These are phyloP conservation scores for Pseudolaguvia tuberculata DNA, from an alignment of 2,113 vertebrate species.

Conservation along the genomic window DNA sequence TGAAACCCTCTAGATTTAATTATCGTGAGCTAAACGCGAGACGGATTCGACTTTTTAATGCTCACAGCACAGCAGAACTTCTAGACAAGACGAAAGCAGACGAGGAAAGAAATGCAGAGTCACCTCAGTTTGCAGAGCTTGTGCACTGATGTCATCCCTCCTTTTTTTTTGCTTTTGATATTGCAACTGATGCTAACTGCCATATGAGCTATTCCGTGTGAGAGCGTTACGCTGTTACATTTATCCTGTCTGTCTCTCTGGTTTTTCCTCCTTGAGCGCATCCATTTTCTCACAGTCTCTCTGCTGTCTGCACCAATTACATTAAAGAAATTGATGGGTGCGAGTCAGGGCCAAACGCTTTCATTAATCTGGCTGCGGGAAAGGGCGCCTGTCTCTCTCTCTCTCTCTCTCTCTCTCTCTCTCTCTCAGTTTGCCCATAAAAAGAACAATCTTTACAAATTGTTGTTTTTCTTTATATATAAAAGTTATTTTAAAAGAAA, in stretches of 20 bases:
- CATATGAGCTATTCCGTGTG: background rate
- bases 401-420: background rate
- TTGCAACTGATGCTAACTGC: background rate
- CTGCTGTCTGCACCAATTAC: slow-evolving; percentile 45
- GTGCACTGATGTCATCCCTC: slow-evolving; percentile 2
- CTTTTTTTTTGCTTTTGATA: background rate
- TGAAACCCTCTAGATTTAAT: slow-evolving; percentile 20
- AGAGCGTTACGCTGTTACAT: slow-evolving; percentile 1
- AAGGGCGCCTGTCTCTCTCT: slow-evolving; percentile 36
- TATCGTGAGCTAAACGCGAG: slow-evolving; percentile 17
- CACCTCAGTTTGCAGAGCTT: slow-evolving; percentile 20
- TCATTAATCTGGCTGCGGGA: slow-evolving; percentile 47
- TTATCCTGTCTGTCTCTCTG: background rate
- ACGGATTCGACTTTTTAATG: slow-evolving; percentile 38
- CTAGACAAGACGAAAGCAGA: slow-evolving; percentile 4
- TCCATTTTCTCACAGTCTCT: slow-evolving; percentile 15
- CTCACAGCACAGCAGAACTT: slow-evolving; percentile 19
- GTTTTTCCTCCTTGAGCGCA: slow-evolving; percentile 6
- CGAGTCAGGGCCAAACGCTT: slow-evolving; percentile 35
- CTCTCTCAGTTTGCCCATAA: background rate
- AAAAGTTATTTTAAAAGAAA: background rate
- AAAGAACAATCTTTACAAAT: background rate
- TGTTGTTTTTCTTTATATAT: background rate
- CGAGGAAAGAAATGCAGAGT: slow-evolving; percentile 36
- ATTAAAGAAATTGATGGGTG: slow-evolving; percentile 50